Base-by-base conservation (phyloP, 2,888 invertebrate genomes). In the Thera britannica region DNA sequence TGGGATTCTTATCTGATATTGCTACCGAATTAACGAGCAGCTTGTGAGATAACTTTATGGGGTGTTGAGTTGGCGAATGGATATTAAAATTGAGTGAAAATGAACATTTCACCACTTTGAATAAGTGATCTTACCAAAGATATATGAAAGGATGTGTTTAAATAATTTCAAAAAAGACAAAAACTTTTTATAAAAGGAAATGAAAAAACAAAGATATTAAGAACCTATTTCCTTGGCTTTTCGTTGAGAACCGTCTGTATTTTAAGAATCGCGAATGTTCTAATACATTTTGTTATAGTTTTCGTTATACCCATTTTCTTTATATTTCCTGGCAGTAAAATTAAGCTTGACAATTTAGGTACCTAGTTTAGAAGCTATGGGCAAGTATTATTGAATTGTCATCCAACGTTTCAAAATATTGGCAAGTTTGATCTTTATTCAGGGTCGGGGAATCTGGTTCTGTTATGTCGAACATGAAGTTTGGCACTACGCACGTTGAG, bases 351-450 rank as follows among this genome's bases (percentile, higher is more conserved):
- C 23, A 23, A 23, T 23, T 23, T 38, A 38, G 6, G 51, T 23
- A 48, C n/a, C 11, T 12, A 49, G 3, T 44, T 38, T 44, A 44
- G 2, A 44, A 6, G 44, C 7, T 44, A 46, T 46, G 9, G 23
- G 5, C 34, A 9, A 51, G 38, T 61, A 35, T 41, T 54, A 48
- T 36, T 55, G 35, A 55, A 54, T 55, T 62, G 55, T 55, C 54
- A 59, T 59, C 55, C 59, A 60, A 7, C 7, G 2, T 41, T 41
- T 57, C 8, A 62, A 54, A 23, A 44, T 65, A 64, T 58, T 66
- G 59, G 60, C 70, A 74, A 67, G 70, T 66, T 68, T 63, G 64
- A 51, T 58, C 56, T 69, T 65, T 67, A 64, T 72, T 75, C 74
- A 75, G 61, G 72, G 72, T 52, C 67, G 54, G 51, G 35, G 56